A percentile compares a stretch with the other conserved stretches of the same genome.
phyloP scores from a whole-genome alignment of 2,888 invertebrate species.

The Polia nebulosa region DNA sequence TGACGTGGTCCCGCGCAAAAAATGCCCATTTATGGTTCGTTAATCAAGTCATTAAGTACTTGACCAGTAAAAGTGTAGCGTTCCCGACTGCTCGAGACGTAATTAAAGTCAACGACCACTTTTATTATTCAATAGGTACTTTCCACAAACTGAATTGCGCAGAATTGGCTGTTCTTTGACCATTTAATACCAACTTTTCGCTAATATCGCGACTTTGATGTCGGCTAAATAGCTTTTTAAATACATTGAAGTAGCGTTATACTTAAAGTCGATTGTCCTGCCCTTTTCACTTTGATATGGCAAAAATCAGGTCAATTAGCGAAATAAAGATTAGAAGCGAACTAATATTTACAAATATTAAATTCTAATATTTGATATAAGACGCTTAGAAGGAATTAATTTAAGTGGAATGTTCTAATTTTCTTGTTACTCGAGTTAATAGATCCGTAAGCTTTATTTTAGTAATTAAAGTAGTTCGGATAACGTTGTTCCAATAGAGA shows the following conservation, averaged over 20 bases:
- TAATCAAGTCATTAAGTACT: conserved; percentile 75
- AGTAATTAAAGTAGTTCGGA: conserved; percentile 18
- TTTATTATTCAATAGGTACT: conserved; percentile 70
- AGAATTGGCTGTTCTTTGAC: conserved; percentile 64
- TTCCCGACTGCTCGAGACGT: conserved; percentile 62
- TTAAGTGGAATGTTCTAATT: conserved; percentile 27
- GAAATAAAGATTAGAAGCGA: conserved; percentile 35
- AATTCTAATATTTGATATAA: conserved; percentile 17
- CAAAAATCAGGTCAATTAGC: conserved; percentile 38
- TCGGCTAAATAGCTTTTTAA: conserved; percentile 65
- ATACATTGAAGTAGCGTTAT: conserved; percentile 59
- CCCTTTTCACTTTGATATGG: conserved; percentile 47
- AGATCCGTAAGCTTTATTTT: conserved; percentile 12
- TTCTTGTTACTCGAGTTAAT: conserved; percentile 24
- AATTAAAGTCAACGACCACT: conserved; percentile 71
- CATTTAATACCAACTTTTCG: conserved; percentile 60
- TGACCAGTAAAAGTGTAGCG: conserved; percentile 61
- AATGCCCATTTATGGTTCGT: conserved; percentile 73
- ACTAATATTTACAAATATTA: conserved; percentile 36
- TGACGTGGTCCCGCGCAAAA: conserved; percentile 58
- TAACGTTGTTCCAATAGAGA: conserved; percentile 16
- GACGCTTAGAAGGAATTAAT: conserved; percentile 23
- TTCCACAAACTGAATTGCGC: conserved; percentile 58
- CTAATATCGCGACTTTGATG: conserved; percentile 69
- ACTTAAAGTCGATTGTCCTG: conserved; percentile 56